Conservation (phyloP, 2,888 invertebrate genomes). For the Caenorhabditis uteleia region DNA sequence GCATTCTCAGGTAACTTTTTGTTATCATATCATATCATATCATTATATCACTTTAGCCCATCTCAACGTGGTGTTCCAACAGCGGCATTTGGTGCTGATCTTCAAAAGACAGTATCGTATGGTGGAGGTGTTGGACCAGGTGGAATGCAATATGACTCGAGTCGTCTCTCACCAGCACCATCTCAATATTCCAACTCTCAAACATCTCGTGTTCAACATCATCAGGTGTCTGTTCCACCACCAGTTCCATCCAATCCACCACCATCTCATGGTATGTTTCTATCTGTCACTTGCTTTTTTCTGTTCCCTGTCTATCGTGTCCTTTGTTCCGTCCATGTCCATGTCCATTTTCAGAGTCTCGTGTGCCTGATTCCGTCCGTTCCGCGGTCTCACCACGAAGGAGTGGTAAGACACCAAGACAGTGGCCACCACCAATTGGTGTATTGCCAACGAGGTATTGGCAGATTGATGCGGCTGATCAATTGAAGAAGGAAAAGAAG, state of each 20-base stretch:
- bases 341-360: slow-evolving; percentile 26
- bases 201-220: too few species aligned
- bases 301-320: slow-evolving; percentile 12
- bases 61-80: slow-evolving; percentile 50
- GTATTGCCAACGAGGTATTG: slow-evolving; percentile 38
- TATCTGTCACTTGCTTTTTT: background rate
- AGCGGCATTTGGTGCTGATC: slow-evolving; percentile 34
- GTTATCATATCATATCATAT: background rate
- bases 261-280: slow-evolving; percentile 26
- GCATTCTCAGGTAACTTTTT: slow-evolving; percentile 42
- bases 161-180: slow-evolving; percentile 28
- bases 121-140: slow-evolving; percentile 30
- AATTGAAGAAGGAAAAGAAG: slow-evolving; percentile 25
- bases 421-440: slow-evolving; percentile 40
- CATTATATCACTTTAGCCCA: slow-evolving; percentile 48
- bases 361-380: slow-evolving; percentile 46
- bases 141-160: slow-evolving; percentile 24
- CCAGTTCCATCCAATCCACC: slow-evolving; percentile 40
- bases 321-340: slow-evolving; percentile 11
- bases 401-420: slow-evolving; percentile 24
- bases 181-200: slow-evolving; percentile 20
- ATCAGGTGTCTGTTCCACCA: slow-evolving; percentile 20
- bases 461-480: slow-evolving; percentile 47
- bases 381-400: slow-evolving; percentile 45
- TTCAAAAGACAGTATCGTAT: slow-evolving; percentile 16